Evolutionary conservation across 2,888 invertebrate species (phyloP), one percentile per base, ranked within the genome.

Genomic region (Athripsodes cinereus): DNA sequence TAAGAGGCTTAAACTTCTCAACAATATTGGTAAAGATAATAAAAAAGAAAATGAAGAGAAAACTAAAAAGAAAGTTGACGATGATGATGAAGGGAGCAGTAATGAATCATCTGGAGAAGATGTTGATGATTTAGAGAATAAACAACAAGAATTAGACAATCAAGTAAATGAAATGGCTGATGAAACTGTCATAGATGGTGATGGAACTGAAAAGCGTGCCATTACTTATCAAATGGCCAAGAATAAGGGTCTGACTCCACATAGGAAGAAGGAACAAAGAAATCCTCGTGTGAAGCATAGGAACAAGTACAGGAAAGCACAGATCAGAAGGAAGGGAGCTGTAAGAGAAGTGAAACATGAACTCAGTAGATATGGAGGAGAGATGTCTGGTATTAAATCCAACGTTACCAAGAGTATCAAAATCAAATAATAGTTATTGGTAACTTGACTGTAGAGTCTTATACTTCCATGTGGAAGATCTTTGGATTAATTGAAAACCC

Each of bases 261-360:
- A 88, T 65, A 85, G 95, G 64, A 96, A 92, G 75, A 96, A 95
- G 72, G 94, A 94, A 69, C 84, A 87, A 66, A 83, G 94, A 62
- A 97, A 98, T 81, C 97, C 97, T 0, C 83, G 98, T 68, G 96
- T 98, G 3, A 96, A 96, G 72, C 91, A 97, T 71, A 87, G 92
- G 66, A 87, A 88, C 66, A 96, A 96, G 72, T 98, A 86, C 74
- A 84, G 90, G 62, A 96, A 95, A 73, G 97, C 97, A 1, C 83
- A 90, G 67, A 91, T 96, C 64, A 85, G 94, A 58, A 87, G 96
- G 72, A 95, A 91, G 78, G 96, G 97, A 69, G 95, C 96, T 68
- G 88, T 96, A 0, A 85, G 94, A 60, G 88, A 88, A 68, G 86
- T 90, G 1, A 82, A 92, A 63, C 90, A 83, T 60, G 96, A 98